A percentile compares a stretch with the other conserved stretches of the same genome.
These are phyloP conservation scores for Planiliza haematocheilus DNA, from an alignment of 2,113 vertebrate species.

Conservation along the genomic window DNA sequence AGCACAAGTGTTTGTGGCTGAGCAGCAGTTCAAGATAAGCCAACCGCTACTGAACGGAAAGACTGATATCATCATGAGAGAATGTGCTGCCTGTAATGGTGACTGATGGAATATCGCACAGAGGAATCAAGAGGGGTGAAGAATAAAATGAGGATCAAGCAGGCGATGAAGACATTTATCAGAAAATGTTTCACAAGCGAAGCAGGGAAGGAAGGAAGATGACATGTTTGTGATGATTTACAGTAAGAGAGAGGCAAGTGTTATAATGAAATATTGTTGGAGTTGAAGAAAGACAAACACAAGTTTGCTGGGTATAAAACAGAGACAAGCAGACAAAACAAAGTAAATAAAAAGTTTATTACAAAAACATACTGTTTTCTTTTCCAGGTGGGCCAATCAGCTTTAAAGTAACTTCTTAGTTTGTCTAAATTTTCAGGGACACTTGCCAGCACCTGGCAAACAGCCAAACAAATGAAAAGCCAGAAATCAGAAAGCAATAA, in stretches of 20 bases:
- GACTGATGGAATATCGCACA: constrained; percentile 37
- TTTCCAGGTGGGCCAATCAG: background rate
- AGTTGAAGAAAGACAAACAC: background rate
- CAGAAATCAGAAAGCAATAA: constrained; percentile 70
- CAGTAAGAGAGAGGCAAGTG: background rate
- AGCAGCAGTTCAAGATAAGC: constrained; percentile 55
- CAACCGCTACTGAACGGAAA: constrained; percentile 60
- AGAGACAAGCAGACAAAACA: background rate
- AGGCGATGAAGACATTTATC: background rate
- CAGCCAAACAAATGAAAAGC: constrained; percentile 59
- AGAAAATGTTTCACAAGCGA: constrained; percentile 46
- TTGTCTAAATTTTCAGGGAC: constrained; percentile 36
- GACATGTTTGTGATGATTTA: constrained; percentile 29
- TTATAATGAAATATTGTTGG: background rate
- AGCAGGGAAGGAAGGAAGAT: background rate
- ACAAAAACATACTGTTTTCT: constrained; percentile 4
- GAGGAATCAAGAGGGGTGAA: constrained; percentile 21
- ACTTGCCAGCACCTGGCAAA: constrained; percentile 41
- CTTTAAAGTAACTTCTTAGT: constrained; percentile 43
- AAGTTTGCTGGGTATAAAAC: background rate
- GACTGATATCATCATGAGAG: constrained; percentile 60
- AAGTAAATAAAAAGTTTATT: constrained; percentile 34
- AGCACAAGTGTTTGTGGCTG: constrained; percentile 63
- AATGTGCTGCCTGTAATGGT: constrained; percentile 47
- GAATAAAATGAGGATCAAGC: constrained; percentile 8